Base-by-base conservation (phyloP, 1,140 invertebrate species). In the Drosophila orena region DNA sequence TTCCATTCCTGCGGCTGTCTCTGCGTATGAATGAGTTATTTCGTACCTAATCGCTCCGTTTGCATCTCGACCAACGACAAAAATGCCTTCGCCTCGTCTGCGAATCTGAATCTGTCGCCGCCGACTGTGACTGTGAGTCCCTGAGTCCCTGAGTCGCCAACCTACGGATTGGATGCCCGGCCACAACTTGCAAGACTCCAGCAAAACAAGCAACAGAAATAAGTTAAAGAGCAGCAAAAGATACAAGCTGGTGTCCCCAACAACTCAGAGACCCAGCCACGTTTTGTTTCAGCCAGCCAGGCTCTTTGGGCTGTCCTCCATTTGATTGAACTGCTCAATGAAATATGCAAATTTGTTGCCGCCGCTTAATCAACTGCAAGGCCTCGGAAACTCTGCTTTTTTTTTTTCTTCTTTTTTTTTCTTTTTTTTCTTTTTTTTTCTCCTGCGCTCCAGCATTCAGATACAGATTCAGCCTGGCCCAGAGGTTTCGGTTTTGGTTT, bases 301-400 rank as follows among this genome's bases (percentile, higher is more conserved):
- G 38, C 61, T 77, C 76, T 76, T 34, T n/a, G 17, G 62, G 70
- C 73, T 88, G 88, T 91, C 79, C 88, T 91, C 79, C 75, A 81
- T 91, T 91, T 91, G 89, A 91, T 91, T 91, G 77, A 91, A 91
- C 89, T 91, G 78, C 83, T 91, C 89, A 91, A 91, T 91, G 89
- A 91, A 91, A 91, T 91, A 91, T 91, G 89, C 89, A 91, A 89
- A 81, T 89, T 88, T 91, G 79, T 90, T 85, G 79, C 71, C 80
- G 62, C 77, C 79, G 85, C 85, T 88, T 88, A 88, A 88, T 88
- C 84, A 88, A 88, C 85, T 88, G 79, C 83, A 81, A 81, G 81
- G 77, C 66, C 35, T 47, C 46, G 12, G 30, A 22, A 62, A 58
- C 69, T 38, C 37, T 1, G 37, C 14, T 38, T 14, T 37, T 11